Base-by-base conservation (phyloP, 2,888 invertebrate species). In the Lithosia quadra region DNA sequence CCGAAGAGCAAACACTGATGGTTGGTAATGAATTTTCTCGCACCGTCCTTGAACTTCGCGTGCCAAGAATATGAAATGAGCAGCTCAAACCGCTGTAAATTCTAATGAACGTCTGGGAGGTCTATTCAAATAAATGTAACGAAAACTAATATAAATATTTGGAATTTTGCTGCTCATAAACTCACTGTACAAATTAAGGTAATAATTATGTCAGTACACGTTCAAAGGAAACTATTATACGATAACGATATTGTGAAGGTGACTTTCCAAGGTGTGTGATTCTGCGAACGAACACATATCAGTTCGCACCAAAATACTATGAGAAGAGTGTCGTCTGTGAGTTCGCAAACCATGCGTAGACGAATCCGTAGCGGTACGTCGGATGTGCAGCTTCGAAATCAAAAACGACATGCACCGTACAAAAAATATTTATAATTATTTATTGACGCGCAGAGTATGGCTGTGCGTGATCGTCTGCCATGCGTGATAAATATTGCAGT, bases 41-140 rank as follows among this genome's bases (percentile, higher is more conserved):
- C 63, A 67, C 33, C 78, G 81, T 73, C 81, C 81, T 81, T 81
- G 81, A 81, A 81, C 81, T 81, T 81, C 66, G 68, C 78, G 78
- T 78, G 81, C 60, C 68, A 56, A 72, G 81, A 78, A 81, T 81
- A 78, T 71, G 62, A 73, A 81, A 81, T 81, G 77, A 81, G 75
- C 68, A 68, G 62, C 74, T 72, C 77, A 74, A 76, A 72, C 71
- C 72, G 65, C 81, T 78, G 78, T 81, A 81, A 79, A 81, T 81
- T 81, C 74, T 81, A 74, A 81, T 78, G 77, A 81, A 70, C 73
- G 80, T 81, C 80, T 81, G 77, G 81, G 80, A 75, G 80, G 80
- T 81, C 80, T 69, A 75, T 79, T 78, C 67, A 74, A 76, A 79
- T 78, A 78, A 72, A 78, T 76, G 70, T 75, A 74, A 74, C 72